phyloP scores from a whole-genome alignment of 2,888 invertebrate genomes.

The Dusona sp. region DNA sequence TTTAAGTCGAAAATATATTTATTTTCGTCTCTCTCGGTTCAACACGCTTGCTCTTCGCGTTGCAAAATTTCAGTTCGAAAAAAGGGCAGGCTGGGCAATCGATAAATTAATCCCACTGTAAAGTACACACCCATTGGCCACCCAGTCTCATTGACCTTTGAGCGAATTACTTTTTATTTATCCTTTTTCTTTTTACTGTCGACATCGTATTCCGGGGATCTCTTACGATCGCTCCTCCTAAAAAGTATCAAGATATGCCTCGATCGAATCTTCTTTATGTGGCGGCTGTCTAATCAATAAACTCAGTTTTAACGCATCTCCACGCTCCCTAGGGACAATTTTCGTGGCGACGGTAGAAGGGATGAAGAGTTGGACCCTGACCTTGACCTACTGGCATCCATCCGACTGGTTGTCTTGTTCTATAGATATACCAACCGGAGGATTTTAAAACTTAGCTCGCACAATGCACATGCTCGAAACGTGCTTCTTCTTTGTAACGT shows the following conservation, averaged over 20 bases:
- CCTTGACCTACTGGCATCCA: constrained; percentile 73
- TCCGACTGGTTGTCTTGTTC: constrained; percentile 41
- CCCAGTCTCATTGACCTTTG: constrained; percentile 23
- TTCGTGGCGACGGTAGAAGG: constrained; percentile 66
- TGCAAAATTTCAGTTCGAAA: constrained; percentile 6
- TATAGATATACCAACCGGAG: not conserved
- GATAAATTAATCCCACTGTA: constrained; percentile 50
- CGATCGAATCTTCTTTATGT: constrained; percentile 39
- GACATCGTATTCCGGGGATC: not conserved
- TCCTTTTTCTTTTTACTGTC: not conserved
- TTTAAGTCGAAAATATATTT: not conserved
- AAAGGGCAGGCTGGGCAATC: constrained; percentile 36
- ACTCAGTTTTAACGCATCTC: constrained; percentile 67
- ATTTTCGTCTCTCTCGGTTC: not conserved
- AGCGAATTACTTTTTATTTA: not conserved
- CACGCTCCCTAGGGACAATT: constrained; percentile 66
- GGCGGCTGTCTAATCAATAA: constrained; percentile 68
- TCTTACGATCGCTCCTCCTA: not conserved
- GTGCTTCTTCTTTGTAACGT: constrained; percentile 30
- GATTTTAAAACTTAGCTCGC: constrained; percentile 44
- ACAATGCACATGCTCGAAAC: constrained; percentile 29
- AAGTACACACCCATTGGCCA: constrained; percentile 33
- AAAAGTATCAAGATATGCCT: not conserved
- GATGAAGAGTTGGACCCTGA: constrained; percentile 57
- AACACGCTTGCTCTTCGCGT: not conserved